phyloP scores from a whole-genome alignment of 2,797 vertebrate species.

The Callimico goeldii region DNA sequence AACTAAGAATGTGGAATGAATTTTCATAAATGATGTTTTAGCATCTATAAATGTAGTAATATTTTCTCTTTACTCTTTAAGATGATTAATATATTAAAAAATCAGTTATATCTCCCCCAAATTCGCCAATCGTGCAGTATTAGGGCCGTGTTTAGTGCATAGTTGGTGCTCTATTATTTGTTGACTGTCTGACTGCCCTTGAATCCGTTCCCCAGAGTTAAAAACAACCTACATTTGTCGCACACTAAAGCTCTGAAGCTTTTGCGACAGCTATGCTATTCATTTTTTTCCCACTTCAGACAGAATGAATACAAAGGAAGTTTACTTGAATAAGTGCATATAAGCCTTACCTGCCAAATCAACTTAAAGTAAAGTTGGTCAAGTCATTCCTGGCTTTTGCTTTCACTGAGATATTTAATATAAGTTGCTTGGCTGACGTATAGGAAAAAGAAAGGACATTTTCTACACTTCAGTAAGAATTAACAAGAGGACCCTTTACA shows the following conservation, averaged over 20 bases:
- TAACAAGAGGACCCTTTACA: conserved; percentile 11
- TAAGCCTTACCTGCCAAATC: neutral
- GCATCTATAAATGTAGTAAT: neutral
- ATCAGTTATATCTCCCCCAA: neutral
- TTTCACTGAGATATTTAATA: conserved; percentile 14
- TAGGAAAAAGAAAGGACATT: neutral
- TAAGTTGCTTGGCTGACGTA: neutral
- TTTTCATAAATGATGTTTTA: conserved; percentile 4
- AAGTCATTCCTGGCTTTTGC: conserved; percentile 20
- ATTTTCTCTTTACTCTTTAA: neutral
- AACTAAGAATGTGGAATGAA: neutral
- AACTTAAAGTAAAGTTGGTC: neutral
- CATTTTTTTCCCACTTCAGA: neutral
- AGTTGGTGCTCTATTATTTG: neutral
- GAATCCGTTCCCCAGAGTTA: neutral
- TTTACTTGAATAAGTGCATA: neutral
- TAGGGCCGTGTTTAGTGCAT: neutral
- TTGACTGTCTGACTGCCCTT: neutral
- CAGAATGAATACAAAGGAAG: neutral
- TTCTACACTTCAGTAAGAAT: conserved; percentile 32
- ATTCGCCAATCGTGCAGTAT: neutral
- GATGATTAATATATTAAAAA: neutral
- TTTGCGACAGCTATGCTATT: neutral
- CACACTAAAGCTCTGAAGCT: neutral
- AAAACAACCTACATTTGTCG: neutral